These are phyloP conservation scores for Pollicipes pollicipes DNA, from an alignment of 1,140 invertebrate species.

Conservation along the genomic window DNA sequence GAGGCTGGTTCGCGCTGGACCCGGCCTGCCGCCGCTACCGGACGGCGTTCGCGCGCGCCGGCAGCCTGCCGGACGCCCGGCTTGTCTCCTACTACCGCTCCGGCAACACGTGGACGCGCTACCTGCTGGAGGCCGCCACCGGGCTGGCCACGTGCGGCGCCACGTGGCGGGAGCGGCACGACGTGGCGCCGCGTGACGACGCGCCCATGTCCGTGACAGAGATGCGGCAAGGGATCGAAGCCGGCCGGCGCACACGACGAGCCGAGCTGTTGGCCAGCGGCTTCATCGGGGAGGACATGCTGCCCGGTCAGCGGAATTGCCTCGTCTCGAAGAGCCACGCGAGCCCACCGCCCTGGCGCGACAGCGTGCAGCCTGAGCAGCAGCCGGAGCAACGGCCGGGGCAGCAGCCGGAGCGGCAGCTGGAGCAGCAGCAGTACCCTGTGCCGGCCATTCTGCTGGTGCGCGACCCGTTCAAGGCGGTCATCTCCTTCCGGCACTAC, in stretches of 20 bases:
- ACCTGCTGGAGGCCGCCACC: slow-evolving; percentile 23
- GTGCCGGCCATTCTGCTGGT: slow-evolving; percentile 22
- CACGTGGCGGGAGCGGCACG: neutral
- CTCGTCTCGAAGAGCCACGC: neutral
- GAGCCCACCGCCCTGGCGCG: neutral
- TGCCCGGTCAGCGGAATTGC: neutral
- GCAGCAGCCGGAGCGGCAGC: neutral
- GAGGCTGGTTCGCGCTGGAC: neutral
- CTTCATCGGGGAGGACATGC: neutral
- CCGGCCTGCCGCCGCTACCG: neutral
- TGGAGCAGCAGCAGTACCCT: neutral
- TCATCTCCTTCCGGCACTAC: slow-evolving; percentile 25
- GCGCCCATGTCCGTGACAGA: neutral
- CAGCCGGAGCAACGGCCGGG: neutral
- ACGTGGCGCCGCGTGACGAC: neutral
- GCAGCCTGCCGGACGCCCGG: neutral
- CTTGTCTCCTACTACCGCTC: slow-evolving; percentile 24
- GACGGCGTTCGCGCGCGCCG: neutral
- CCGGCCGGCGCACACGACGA: neutral
- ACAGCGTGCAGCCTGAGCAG: neutral
- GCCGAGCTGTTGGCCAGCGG: neutral
- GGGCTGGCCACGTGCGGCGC: slow-evolving; percentile 22
- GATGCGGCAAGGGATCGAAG: neutral
- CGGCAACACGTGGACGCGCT: slow-evolving; percentile 26
- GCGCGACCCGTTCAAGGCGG: slow-evolving; percentile 27